Percentiles rank a stretch among this genome's conserved stretches.
Conservation (phyloP, 2,888 invertebrate genomes). For the Pollenia labialis region DNA sequence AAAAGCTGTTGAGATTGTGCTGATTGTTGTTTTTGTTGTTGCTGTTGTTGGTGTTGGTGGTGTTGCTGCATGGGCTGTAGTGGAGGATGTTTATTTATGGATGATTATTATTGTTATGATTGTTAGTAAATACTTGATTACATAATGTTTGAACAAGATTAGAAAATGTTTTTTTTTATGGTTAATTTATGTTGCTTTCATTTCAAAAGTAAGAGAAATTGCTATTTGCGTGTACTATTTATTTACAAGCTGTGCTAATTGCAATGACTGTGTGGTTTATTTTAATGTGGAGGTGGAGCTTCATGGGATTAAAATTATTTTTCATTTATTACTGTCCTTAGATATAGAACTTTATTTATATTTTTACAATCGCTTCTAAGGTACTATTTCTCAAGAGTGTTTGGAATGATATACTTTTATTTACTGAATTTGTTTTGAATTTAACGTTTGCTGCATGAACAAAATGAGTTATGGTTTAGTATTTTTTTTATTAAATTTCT, state of each 20-base stretch:
- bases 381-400: not conserved
- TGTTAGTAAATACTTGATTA: slow-evolving; percentile 71
- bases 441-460: not conserved
- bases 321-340: not conserved
- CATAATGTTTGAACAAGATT: slow-evolving; percentile 30
- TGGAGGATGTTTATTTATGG: slow-evolving; percentile 62
- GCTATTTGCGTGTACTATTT: slow-evolving; percentile 5
- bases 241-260: slow-evolving; percentile 3
- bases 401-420: not conserved
- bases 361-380: not conserved
- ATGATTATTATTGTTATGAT: slow-evolving; percentile 66
- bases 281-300: slow-evolving; percentile 17
- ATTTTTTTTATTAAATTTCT: too few species aligned
- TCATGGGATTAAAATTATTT: slow-evolving; percentile 5
- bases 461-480: too few species aligned
- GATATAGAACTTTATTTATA: not conserved
- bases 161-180: slow-evolving; percentile 6
- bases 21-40: slow-evolving; percentile 48
- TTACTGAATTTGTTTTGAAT: not conserved
- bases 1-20: slow-evolving; percentile 57
- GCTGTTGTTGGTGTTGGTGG: slow-evolving; percentile 52
- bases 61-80: slow-evolving; percentile 64
- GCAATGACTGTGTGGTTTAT: not conserved
- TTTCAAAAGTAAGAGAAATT: not conserved
- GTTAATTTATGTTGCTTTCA: slow-evolving; percentile 43